phyloP scores from a whole-genome alignment of 2,888 invertebrate species.

The Hydropsyche betteni region DNA sequence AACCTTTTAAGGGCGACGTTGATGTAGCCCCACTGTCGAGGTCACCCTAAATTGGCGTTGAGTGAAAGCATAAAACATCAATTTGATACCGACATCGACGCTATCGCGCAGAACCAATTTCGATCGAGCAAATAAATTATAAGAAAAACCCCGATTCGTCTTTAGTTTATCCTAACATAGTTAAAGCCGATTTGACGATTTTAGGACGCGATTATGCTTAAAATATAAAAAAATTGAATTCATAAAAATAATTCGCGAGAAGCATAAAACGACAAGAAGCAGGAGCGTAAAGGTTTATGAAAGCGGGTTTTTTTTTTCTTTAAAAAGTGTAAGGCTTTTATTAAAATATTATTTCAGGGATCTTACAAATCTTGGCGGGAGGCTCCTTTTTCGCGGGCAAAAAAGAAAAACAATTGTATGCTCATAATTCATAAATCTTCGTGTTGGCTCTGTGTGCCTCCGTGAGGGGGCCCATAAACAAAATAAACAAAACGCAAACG shows the following conservation, averaged over 20 bases:
- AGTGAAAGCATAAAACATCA: conserved; percentile 30
- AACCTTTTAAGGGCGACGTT: conserved; percentile 22
- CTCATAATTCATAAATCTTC: conserved; percentile 49
- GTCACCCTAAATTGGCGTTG: conserved; percentile 21
- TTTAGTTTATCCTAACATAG: too few relatives aligned
- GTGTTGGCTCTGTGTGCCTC: conserved; percentile 27
- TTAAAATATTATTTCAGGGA: conserved; percentile 48
- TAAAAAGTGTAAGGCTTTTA: conserved; percentile 42
- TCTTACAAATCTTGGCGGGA: conserved; percentile 40
- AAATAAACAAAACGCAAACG: conserved; percentile 45
- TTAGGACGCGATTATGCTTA: too few relatives aligned
- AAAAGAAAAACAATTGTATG: conserved; percentile 47
- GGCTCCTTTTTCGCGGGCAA: conserved; percentile 7
- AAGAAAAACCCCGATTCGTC: too few relatives aligned
- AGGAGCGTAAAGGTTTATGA: too few relatives aligned
- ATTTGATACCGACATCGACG: background rate
- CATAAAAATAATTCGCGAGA: too few relatives aligned
- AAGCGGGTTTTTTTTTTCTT: too few relatives aligned
- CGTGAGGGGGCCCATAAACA: conserved; percentile 41
- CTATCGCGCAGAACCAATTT: conserved; percentile 13
- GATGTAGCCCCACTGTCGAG: conserved; percentile 15
- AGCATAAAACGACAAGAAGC: too few relatives aligned
- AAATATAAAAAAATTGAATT: too few relatives aligned
- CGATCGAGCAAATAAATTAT: background rate
- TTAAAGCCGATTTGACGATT: too few relatives aligned